Conservation (phyloP, 2,113 vertebrate species). For the Lepus americanus region DNA sequence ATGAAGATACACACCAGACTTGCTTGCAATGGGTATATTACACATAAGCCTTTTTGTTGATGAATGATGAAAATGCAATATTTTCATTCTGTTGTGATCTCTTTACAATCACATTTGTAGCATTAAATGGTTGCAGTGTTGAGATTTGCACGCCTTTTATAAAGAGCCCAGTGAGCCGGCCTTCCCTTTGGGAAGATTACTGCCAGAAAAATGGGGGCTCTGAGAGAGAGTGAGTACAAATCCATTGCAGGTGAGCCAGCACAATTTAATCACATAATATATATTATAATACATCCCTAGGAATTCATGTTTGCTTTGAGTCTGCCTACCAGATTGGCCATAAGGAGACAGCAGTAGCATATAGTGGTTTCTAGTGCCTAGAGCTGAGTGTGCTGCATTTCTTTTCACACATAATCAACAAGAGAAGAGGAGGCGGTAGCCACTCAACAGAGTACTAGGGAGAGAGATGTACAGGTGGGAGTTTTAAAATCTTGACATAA, state of each 20-base stretch:
- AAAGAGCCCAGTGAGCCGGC: constrained; percentile 67
- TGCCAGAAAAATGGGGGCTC: constrained; percentile 78
- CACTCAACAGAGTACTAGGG: constrained; percentile 72
- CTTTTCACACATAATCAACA: constrained; percentile 78
- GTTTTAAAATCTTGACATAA: constrained; percentile 79
- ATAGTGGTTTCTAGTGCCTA: constrained; percentile 77
- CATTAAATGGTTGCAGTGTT: constrained; percentile 73
- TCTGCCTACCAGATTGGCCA: constrained; percentile 84
- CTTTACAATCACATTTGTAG: constrained; percentile 67
- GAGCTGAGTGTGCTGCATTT: constrained; percentile 69
- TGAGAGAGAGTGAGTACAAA: constrained; percentile 77
- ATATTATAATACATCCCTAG: constrained; percentile 84
- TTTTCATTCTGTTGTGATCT: constrained; percentile 62
- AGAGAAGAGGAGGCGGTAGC: constrained; percentile 66
- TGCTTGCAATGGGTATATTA: background rate
- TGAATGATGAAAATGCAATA: constrained; percentile 50
- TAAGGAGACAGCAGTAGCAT: constrained; percentile 82
- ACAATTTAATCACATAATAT: constrained; percentile 82
- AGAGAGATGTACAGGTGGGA: constrained; percentile 81
- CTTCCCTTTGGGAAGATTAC: constrained; percentile 73
- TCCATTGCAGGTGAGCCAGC: constrained; percentile 82
- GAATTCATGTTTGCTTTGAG: constrained; percentile 84
- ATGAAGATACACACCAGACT: background rate
- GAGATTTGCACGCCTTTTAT: constrained; percentile 75
- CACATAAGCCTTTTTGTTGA: constrained; percentile 47